Evolutionary conservation across 1,140 invertebrate species (phyloP), one percentile per base, ranked within the genome.

Genomic region (Camponotus pennsylvanicus): DNA sequence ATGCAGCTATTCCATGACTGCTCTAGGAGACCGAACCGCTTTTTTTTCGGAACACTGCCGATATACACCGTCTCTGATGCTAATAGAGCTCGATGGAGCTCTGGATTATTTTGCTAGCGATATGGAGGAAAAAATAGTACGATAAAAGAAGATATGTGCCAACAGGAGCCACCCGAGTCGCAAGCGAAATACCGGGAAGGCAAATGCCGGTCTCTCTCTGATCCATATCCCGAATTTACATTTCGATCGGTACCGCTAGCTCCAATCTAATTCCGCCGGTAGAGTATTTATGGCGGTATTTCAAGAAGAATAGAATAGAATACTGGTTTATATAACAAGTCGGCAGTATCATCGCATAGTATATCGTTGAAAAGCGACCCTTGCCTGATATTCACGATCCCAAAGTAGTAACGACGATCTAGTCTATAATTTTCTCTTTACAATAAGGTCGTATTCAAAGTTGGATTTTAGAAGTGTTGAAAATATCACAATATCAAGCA

Each of bases 51-150:
- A 70, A 67, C 71, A 32, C 85, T 64, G 85, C 84, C 67, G 71
- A 52, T 66, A 34, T 73, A 87, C 86, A 88, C 85, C 88, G 89
- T 88, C 89, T 90, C 78, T 73, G 85, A 94, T 93, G 92, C 92
- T 93, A 93, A 94, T 93, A 93, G 91, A 93, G 75, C 88, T 91
- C 89, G 89, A 93, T 93, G 40, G 40, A 42, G 40, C 92, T 88
- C 85, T 80, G 86, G 87, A 93, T 90, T 92, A 90, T 91, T 93
- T 93, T 45, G 61, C 80, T 84, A 89, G 21, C 45, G 59, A 61
- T 42, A 40, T 15, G 64, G 42, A 61, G 49, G 42, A 59, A 49
- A 88, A 86, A 88, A 77, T 73, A 59, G 57, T 66, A 87, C 71
- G 85, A 87, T 84, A 86, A 69, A 89, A 80, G 52, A 70, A 86